Evolutionary conservation across 2,888 invertebrate species (phyloP).

Genomic region (Eumerus sabulonum): DNA sequence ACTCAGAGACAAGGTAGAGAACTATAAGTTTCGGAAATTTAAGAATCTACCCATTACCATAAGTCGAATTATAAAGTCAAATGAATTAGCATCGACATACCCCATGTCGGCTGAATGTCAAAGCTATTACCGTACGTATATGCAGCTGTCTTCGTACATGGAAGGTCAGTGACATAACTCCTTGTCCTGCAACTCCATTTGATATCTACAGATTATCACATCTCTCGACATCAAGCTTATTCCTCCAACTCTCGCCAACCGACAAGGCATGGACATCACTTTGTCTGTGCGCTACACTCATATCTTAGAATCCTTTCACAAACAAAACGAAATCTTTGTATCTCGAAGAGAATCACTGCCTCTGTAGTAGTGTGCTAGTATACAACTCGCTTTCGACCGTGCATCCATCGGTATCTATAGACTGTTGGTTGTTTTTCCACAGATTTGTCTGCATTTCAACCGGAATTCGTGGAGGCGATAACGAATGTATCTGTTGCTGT

Average conservation of each 20-base stretch:
- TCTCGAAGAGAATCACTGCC: too few species aligned
- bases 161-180: constrained; percentile 29
- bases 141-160: neutral
- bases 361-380: too few species aligned
- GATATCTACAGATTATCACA: constrained; percentile 45
- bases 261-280: constrained; percentile 19
- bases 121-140: too few species aligned
- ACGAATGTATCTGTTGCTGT: constrained; percentile 90
- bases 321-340: constrained; percentile 21
- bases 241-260: constrained; percentile 1
- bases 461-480: constrained; percentile 91
- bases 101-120: too few species aligned
- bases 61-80: too few species aligned
- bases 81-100: too few species aligned
- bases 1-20: too few species aligned
- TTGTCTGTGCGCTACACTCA: constrained; percentile 8
- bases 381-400: constrained; percentile 10
- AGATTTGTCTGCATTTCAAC: constrained; percentile 87
- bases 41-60: too few species aligned
- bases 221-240: constrained; percentile 29
- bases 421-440: constrained; percentile 72
- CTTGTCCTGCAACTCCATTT: constrained; percentile 33
- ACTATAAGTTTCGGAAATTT: too few species aligned
- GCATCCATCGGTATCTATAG: constrained; percentile 4
- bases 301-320: constrained; percentile 14